phyloP scores from a whole-genome alignment of 2,113 vertebrate genomes.

The Anthoscopus minutus region DNA sequence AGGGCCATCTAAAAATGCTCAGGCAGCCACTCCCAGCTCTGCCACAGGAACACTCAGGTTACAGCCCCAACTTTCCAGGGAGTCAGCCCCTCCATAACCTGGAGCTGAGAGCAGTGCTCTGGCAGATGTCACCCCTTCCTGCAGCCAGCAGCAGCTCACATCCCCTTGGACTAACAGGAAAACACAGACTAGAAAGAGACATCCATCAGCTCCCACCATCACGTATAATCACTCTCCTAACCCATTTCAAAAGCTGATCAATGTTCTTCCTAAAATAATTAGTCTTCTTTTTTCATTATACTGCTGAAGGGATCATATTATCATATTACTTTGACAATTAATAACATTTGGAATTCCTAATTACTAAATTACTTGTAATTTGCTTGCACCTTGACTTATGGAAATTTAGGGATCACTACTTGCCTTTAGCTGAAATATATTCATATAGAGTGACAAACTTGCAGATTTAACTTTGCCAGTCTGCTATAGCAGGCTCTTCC shows the following conservation, averaged over 20 bases:
- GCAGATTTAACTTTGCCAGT: background rate
- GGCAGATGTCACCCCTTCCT: background rate
- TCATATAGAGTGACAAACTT: background rate
- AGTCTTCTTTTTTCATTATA: background rate
- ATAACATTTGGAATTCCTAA: background rate
- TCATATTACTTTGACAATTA: background rate
- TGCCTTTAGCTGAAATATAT: background rate
- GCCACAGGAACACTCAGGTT: accelerated
- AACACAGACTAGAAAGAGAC: background rate
- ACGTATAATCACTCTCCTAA: background rate
- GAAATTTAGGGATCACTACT: background rate
- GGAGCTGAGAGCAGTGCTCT: accelerated
- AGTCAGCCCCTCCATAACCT: background rate
- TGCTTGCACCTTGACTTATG: background rate
- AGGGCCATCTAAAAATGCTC: background rate
- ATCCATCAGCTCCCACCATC: background rate
- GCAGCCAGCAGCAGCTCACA: background rate
- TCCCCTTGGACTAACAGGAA: background rate
- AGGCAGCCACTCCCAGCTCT: accelerated
- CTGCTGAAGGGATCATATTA: background rate
- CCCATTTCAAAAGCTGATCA: background rate
- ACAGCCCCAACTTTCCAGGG: background rate
- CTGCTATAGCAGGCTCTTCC: background rate
- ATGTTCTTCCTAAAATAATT: background rate
- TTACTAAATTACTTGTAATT: background rate